Base-by-base conservation (phyloP, 2,797 vertebrate genomes). In the Sciurus vulgaris region DNA sequence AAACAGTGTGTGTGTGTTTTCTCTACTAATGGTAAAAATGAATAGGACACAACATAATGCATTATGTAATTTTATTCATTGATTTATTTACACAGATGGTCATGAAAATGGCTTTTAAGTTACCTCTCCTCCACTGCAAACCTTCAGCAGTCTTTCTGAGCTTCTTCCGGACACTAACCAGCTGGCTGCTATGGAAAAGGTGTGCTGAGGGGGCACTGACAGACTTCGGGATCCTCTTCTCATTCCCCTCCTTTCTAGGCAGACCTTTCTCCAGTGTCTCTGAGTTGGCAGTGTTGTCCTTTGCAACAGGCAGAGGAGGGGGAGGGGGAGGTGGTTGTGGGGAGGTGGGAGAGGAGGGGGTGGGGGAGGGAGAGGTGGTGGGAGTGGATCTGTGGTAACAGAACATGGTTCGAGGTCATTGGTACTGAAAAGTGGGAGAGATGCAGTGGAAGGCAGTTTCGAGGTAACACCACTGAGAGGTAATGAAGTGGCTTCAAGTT, bases 101-200 rank as follows among this genome's bases (percentile, higher is more conserved):
- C 0, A 81, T 24, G 10, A 61, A 65, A 33, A 59, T 12, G 5
- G 4, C n/a, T 30, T 78, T 8, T 24, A 51, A 61, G 96, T 98
- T 98, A 99, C 99, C 99, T 99, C 99, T 99, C 95, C 99, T 99
- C 98, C 99, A 99, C 95, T 99, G 99, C 22, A 99, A 98, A 7
- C 99, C 99, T 97, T 99, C 99, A 3, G 99, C 97, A 0, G 99
- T 99, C 98, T 99, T 99, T 98, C 98, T 99, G 97, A 99, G 99
- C 98, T 99, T 99, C 98, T 99, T 99, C 98, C 99, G 99, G 79
- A 99, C 99, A 67, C 99, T 99, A 97, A 99, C 98, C 97, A 99
- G 98, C 98, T 99, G 99, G 96, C 98, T 99, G 98, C 99, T 99
- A 97, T 99, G 99, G 1, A 99, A 99, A 96, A 99, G 99, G 22